phyloP scores from a whole-genome alignment of 2,797 vertebrate species.

The Pangasius sanitwongsei region DNA sequence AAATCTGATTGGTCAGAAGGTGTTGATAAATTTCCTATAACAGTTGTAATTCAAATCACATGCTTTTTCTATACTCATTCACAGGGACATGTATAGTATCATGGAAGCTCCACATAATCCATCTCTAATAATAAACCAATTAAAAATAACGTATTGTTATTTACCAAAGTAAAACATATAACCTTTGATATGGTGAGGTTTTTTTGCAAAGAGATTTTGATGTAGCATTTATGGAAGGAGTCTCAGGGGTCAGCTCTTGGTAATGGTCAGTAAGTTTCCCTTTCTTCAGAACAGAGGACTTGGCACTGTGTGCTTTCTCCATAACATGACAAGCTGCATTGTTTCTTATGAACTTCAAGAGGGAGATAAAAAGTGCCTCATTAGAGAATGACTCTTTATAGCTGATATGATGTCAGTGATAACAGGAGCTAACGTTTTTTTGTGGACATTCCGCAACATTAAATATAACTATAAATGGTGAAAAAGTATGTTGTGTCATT shows the following conservation, averaged over 20 bases:
- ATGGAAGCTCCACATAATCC: background rate
- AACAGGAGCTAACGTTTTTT: background rate
- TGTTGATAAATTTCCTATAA: background rate
- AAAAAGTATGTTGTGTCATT: background rate
- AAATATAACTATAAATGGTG: background rate
- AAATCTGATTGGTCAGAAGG: background rate
- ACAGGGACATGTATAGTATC: background rate
- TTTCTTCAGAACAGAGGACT: background rate
- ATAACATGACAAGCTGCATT: background rate
- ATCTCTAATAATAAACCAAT: background rate
- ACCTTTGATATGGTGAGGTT: background rate
- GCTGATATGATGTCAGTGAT: background rate
- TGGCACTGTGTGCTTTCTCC: background rate
- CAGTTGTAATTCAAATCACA: background rate
- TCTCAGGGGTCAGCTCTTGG: background rate
- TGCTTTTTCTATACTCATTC: background rate
- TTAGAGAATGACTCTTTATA: background rate
- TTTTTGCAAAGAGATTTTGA: background rate
- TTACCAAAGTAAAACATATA: background rate
- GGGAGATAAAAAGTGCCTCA: background rate
- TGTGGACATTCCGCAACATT: background rate
- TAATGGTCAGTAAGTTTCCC: background rate
- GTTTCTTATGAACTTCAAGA: background rate
- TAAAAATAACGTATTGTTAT: background rate
- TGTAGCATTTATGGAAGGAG: background rate